These are phyloP conservation scores for Phyllotreta cruciferae DNA, from an alignment of 2,888 invertebrate species.

Conservation along the genomic window DNA sequence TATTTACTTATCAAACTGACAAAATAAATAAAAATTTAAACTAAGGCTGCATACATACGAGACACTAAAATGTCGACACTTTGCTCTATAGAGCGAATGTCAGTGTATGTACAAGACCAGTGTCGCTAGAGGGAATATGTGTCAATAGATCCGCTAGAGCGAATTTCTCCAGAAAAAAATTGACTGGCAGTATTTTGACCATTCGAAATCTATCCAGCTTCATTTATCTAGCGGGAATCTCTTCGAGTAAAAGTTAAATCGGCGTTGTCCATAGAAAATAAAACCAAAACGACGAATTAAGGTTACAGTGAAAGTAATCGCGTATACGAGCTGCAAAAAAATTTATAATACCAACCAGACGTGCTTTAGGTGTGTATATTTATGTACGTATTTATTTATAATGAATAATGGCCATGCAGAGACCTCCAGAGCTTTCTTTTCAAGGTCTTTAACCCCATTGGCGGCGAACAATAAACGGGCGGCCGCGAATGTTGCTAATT, in stretches of 20 bases:
- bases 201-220: not conserved
- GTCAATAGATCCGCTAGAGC: no score
- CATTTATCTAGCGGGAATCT: not conserved
- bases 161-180: no score
- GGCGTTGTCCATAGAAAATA: slow-evolving; percentile 24
- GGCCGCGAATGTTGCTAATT: slow-evolving; percentile 23
- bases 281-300: slow-evolving; percentile 34
- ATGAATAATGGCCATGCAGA: slow-evolving; percentile 5
- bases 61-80: no score
- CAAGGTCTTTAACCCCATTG: slow-evolving; percentile 41
- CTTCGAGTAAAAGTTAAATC: slow-evolving; percentile 29
- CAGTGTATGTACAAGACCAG: no score
- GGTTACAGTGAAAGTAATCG: slow-evolving; percentile 43
- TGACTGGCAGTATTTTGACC: not conserved
- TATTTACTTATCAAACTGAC: no score
- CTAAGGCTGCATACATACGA: no score
- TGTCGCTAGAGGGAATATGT: no score
- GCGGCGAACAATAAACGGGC: slow-evolving; percentile 29
- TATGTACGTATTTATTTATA: slow-evolving; percentile 12
- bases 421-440: slow-evolving; percentile 42
- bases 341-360: slow-evolving; percentile 17
- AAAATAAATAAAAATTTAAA: no score
- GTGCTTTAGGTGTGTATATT: slow-evolving; percentile 20
- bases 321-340: slow-evolving; percentile 27
- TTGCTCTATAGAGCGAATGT: no score